Evolutionary conservation across 2,113 vertebrate species (phyloP), one percentile per base, ranked within the genome.

Genomic region (Sula dactylatra): DNA sequence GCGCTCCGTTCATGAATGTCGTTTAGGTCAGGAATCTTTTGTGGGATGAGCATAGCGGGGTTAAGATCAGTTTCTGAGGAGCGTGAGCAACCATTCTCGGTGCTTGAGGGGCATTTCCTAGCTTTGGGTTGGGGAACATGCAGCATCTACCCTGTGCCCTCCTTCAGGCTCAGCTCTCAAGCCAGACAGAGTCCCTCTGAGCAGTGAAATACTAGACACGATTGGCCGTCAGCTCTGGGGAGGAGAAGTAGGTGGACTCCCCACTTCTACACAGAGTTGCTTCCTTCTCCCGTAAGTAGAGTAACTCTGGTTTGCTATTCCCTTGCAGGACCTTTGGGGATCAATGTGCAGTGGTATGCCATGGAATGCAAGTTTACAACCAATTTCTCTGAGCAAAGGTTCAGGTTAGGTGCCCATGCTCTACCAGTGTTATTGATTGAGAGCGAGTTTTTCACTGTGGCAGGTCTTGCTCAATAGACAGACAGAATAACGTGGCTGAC

Each of bases 1-100:
- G 0, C 6, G 4, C 36, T 66, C n/a, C 3, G 1, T 34, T 66
- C 17, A 1, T n/a, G 42, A n/a, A 27, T 24, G 22, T 49, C 5
- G 1, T n/a, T 49, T 34, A 15, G 52, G 18, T 47, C 55, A 61
- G 45, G 49, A 32, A 14, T 16, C 18, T 64, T 64, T 58, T 49
- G 71, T 66, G 71, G 18, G 29, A 14, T 27, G 42, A 29, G 18
- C 47, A 7, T 12, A 25, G n/a, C 1, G 3, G 36, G 31, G 7
- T 44, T 22, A 61, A 9, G 36, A 24, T 31, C 42, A 31, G 45
- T n/a, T 52, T 62, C 67, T 19, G 56, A 15, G 67, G 16, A 62
- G 44, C 9, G 3, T 13, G 19, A 52, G 44, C 49, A 44, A 17
- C 49, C 38, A 4, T 81, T 66, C 25, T 83, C 3, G 2, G 19